Evolutionary conservation across 2,888 invertebrate species (phyloP), one percentile per base, ranked within the genome.

Genomic region (Quadriops clusia): DNA sequence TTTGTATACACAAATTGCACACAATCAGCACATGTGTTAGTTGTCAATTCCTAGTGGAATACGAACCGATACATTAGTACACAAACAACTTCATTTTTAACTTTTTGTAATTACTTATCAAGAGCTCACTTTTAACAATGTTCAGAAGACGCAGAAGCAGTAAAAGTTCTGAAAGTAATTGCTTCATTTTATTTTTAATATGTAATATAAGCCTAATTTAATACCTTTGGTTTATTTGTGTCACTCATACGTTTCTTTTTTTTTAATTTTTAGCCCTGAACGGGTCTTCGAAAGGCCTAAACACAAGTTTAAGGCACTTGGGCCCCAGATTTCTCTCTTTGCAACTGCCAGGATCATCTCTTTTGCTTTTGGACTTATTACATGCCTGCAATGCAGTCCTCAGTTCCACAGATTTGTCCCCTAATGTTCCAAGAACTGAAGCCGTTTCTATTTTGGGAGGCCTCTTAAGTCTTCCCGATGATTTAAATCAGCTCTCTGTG

Each of bases 381-480:
- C 83, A 86, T 50, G 91, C 91, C 5, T 85, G 89, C 41, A 85
- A 87, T 36, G 77, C 83, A 11, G 77, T 94, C 38, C 68, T 93
- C 35, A 83, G 84, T 46, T 80, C 81, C 9, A 70, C 77, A 8
- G 90, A 90, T 53, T 71, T 81, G 35, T 70, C 74, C 23, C 65
- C 69, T 21, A 58, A 64, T 42, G 17, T 62, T 36, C 94, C 94
- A 0, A 71, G 93, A 35, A 80, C 84, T 6, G 94, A 94, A 51
- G 93, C 93, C 1, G 78, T 91, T 13, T 82, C 89, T 0, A 77
- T 94, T 37, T 65, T 95, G 17, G 91, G 91, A 1, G 82, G 87
- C 1, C 61, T 95, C 31, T 63, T 94, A 22, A 81, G 87, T 41
- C 71, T 89, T 42, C 86, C 90, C 1, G 74, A 80, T 43, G 60